These are phyloP conservation scores for Oophaga sylvatica DNA, from an alignment of 2,797 vertebrate genomes.

Conservation along the genomic window DNA sequence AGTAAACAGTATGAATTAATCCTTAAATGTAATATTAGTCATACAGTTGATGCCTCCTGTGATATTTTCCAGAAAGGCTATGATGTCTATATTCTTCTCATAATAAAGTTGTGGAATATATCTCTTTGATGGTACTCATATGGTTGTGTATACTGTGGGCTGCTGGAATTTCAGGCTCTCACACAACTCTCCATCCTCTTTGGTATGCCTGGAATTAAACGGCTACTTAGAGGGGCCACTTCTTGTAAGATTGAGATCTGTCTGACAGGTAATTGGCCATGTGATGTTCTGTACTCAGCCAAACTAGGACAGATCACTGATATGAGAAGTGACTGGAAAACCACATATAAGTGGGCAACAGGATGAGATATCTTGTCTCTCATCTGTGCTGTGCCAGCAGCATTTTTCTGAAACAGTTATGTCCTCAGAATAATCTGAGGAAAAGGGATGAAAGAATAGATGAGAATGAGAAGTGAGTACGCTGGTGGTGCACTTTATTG, in stretches of 20 bases:
- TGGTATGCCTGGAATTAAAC: conserved; percentile 41
- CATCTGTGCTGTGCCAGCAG: conserved; percentile 21
- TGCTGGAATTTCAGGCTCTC: conserved; percentile 29
- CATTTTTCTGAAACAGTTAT: conserved; percentile 3
- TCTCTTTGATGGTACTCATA: conserved; percentile 23
- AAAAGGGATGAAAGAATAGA: conserved; percentile 8
- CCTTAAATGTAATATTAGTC: not conserved
- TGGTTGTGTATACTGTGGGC: conserved; percentile 10
- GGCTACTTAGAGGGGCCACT: conserved; percentile 15
- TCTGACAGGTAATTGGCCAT: conserved; percentile 43
- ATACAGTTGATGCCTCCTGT: not conserved
- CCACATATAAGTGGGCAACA: conserved; percentile 31
- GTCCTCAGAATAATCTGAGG: conserved; percentile 17
- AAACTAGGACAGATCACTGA: conserved; percentile 6
- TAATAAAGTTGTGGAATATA: conserved; percentile 26
- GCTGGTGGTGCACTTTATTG: conserved; percentile 1
- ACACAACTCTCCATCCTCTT: conserved; percentile 1
- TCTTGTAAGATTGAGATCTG: conserved; percentile 38
- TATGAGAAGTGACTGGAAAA: conserved; percentile 28
- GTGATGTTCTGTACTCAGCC: conserved; percentile 22
- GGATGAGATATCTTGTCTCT: conserved; percentile 29
- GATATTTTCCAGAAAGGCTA: conserved; percentile 32
- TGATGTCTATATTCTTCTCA: conserved; percentile 26
- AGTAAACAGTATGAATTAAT: not conserved
- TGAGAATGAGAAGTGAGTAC: not conserved